A percentile compares a stretch with the other conserved stretches of the same genome.
phyloP scores from a whole-genome alignment of 92 coral and sea anemone species.

The Epizoanthus stellaris region DNA sequence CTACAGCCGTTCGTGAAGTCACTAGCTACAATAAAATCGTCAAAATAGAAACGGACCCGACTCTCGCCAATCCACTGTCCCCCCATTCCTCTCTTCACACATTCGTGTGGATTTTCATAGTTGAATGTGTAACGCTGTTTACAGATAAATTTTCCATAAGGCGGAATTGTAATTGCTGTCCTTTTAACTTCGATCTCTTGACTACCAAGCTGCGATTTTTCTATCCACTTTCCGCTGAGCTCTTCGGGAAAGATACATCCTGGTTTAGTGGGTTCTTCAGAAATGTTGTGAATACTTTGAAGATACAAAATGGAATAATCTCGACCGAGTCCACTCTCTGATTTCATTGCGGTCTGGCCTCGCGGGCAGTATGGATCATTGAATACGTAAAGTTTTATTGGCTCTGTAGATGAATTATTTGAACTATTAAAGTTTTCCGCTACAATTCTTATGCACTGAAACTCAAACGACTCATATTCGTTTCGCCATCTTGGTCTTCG shows the following conservation, averaged over 20 bases:
- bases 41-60: slow-evolving; percentile 58
- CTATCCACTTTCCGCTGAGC: slow-evolving; percentile 73
- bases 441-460: slow-evolving; percentile 55
- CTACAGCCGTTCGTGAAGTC: slow-evolving; percentile 75
- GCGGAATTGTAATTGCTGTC: slow-evolving; percentile 44
- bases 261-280: background rate
- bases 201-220: slow-evolving; percentile 62
- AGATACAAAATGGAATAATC: slow-evolving; percentile 11
- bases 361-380: slow-evolving; percentile 61
- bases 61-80: slow-evolving; percentile 70
- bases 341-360: background rate
- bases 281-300: slow-evolving; percentile 2
- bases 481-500: slow-evolving; percentile 52
- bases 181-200: slow-evolving; percentile 51
- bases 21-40: slow-evolving; percentile 66
- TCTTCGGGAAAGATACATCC: slow-evolving; percentile 65
- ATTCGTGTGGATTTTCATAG: slow-evolving; percentile 53
- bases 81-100: slow-evolving; percentile 54
- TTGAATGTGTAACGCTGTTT: slow-evolving; percentile 62
- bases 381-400: slow-evolving; percentile 54
- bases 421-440: background rate
- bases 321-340: background rate
- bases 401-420: slow-evolving; percentile 11
- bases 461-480: slow-evolving; percentile 48
- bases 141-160: slow-evolving; percentile 71